These are phyloP conservation scores for Drosophila limbata DNA, from an alignment of 2,888 invertebrate genomes.

Conservation along the genomic window DNA sequence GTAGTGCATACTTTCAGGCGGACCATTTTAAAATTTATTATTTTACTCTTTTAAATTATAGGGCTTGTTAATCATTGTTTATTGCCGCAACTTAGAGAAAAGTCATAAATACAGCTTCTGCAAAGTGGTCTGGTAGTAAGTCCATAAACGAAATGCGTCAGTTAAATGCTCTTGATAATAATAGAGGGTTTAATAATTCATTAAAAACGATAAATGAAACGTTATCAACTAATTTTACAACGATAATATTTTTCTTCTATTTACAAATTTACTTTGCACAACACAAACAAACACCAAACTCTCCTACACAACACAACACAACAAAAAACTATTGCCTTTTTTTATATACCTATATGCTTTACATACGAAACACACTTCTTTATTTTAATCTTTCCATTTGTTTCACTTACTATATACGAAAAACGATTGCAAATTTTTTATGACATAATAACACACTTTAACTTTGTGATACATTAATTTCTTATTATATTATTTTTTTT, in stretches of 20 bases:
- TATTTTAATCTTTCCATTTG: conserved; percentile 3
- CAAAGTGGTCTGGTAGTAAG: conserved; percentile 77
- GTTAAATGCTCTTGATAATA: conserved; percentile 4
- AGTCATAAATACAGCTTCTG: conserved; percentile 9
- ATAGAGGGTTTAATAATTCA: conserved; percentile 17
- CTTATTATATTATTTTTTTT: conserved; percentile 28
- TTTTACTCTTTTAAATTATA: background rate
- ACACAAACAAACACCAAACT: conserved; percentile 43
- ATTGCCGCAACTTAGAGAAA: background rate
- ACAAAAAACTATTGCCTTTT: conserved; percentile 12
- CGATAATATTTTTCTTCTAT: conserved; percentile 70
- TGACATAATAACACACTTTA: conserved; percentile 9
- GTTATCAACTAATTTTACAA: conserved; percentile 60
- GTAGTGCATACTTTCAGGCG: conserved; percentile 61
- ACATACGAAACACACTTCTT: conserved; percentile 9
- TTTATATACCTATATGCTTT: conserved; percentile 20
- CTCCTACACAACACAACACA: conserved; percentile 16
- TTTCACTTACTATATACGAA: conserved; percentile 4
- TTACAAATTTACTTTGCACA: conserved; percentile 70
- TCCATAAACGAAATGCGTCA: conserved; percentile 45
- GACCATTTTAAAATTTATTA: background rate
- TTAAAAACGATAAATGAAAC: conserved; percentile 11
- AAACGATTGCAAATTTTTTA: conserved; percentile 27
- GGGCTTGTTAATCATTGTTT: background rate
- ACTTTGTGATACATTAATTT: conserved; percentile 31